These are phyloP conservation scores for Cryptoblepharus egeriae DNA, from an alignment of 2,797 vertebrate species.

Conservation along the genomic window DNA sequence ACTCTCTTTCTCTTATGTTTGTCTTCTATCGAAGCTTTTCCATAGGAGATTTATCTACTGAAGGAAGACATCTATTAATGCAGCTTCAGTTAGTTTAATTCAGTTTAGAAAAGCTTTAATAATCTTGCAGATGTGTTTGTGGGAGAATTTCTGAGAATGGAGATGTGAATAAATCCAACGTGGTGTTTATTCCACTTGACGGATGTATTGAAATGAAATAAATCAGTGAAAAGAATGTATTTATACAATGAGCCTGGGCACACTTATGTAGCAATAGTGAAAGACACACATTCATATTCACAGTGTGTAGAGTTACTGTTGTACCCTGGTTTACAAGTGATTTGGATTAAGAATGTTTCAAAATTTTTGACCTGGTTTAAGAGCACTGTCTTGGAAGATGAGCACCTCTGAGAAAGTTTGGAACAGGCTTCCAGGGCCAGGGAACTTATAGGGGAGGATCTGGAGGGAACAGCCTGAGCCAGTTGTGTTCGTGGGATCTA, in stretches of 20 bases:
- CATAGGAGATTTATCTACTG: constrained; percentile 9
- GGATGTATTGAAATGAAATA: too few species aligned
- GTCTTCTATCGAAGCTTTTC: constrained; percentile 5
- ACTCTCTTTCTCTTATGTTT: constrained; percentile 5
- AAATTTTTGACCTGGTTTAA: too few species aligned
- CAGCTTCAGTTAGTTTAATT: constrained; percentile 8
- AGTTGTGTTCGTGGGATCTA: too few species aligned
- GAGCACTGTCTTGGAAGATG: too few species aligned
- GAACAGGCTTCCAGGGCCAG: too few species aligned
- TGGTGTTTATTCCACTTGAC: too few species aligned
- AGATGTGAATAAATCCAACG: constrained; percentile 7
- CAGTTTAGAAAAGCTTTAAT: not conserved
- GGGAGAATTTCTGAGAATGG: not conserved
- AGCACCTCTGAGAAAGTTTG: too few species aligned
- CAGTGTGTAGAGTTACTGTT: not conserved
- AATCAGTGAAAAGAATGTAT: not conserved
- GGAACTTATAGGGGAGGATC: too few species aligned
- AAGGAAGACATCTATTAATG: not conserved
- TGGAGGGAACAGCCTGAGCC: too few species aligned
- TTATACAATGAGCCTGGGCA: not conserved
- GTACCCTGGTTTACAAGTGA: too few species aligned
- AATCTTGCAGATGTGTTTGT: not conserved
- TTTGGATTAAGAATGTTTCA: too few species aligned
- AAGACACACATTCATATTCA: not conserved
- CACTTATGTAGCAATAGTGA: not conserved